These are phyloP conservation scores for Acrocephalus kingi DNA, from an alignment of 2,113 vertebrate genomes.

Conservation along the genomic window DNA sequence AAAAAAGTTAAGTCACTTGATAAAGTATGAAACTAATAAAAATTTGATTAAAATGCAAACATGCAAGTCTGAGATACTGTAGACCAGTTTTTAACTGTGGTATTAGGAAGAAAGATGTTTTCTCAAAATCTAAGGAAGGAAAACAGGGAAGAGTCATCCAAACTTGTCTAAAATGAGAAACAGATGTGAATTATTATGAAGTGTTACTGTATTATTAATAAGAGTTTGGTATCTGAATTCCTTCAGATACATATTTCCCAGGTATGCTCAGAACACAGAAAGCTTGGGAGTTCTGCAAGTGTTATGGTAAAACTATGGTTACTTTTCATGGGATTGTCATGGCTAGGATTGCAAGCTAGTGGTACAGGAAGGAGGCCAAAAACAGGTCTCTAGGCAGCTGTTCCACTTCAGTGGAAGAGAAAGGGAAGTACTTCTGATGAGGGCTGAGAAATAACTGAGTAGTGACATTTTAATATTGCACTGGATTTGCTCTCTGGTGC, in stretches of 20 bases:
- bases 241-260: background rate
- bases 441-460: background rate
- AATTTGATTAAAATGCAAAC: background rate
- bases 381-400: background rate
- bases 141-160: background rate
- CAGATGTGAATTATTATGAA: background rate
- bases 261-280: background rate
- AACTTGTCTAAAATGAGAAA: background rate
- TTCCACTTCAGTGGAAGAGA: background rate
- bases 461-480: background rate
- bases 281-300: background rate
- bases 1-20: background rate
- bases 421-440: background rate
- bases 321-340: background rate
- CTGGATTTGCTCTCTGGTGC: background rate
- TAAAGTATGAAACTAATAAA: background rate
- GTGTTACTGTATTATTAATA: background rate
- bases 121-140: background rate
- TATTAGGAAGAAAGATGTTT: background rate
- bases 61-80: background rate
- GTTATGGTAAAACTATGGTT: background rate
- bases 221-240: background rate
- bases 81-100: background rate
- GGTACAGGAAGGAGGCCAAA: background rate
- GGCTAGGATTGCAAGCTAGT: background rate